Conservation (phyloP, 1,140 invertebrate species). For the Episyrphus balteatus region DNA sequence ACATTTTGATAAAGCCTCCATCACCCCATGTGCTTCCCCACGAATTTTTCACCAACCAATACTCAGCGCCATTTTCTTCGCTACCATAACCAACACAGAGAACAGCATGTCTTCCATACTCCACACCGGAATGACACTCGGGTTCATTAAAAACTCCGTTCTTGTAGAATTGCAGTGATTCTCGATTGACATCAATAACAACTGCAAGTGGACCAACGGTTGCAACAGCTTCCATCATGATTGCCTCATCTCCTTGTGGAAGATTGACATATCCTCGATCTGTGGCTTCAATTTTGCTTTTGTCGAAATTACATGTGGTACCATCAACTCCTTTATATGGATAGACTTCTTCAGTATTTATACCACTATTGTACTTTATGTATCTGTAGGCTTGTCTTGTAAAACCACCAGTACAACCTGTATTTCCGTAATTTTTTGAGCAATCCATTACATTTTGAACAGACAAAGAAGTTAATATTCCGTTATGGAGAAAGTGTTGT, state of each 20-base stretch:
- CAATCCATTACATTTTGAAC: slow-evolving; percentile 90
- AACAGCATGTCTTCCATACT: slow-evolving; percentile 43
- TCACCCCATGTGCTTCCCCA: slow-evolving; percentile 46
- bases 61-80: slow-evolving; percentile 40
- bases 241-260: slow-evolving; percentile 49
- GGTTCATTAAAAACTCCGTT: slow-evolving; percentile 51
- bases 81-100: slow-evolving; percentile 66
- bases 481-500: slow-evolving; percentile 48
- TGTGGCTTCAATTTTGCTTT: slow-evolving; percentile 1
- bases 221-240: slow-evolving; percentile 56
- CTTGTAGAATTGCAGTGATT: slow-evolving; percentile 60
- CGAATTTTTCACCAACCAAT: slow-evolving; percentile 58
- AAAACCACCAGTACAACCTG: slow-evolving; percentile 75
- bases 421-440: slow-evolving; percentile 60
- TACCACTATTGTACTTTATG: slow-evolving; percentile 54
- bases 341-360: slow-evolving; percentile 64
- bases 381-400: slow-evolving; percentile 65
- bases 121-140: slow-evolving; percentile 41
- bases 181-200: slow-evolving; percentile 51
- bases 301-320: slow-evolving; percentile 23
- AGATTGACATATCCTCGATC: slow-evolving; percentile 43
- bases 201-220: slow-evolving; percentile 56
- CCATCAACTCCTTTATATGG: slow-evolving; percentile 56
- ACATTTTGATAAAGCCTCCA: slow-evolving; percentile 48
- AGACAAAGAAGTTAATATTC: slow-evolving; percentile 61